phyloP scores from a whole-genome alignment of 2,797 vertebrate genomes.

The Diplodus puntazzo region DNA sequence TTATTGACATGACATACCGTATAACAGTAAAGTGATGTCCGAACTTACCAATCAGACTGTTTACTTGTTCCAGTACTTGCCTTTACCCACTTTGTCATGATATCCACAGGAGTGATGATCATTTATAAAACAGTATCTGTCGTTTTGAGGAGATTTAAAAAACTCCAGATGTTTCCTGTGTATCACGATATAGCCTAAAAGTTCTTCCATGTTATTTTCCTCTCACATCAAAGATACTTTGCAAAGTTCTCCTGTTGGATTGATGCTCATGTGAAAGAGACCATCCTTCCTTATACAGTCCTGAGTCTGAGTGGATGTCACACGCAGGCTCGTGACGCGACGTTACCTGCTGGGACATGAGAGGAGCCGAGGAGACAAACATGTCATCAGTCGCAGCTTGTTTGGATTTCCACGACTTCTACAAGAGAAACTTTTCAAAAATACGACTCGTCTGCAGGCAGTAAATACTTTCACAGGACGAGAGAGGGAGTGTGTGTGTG shows the following conservation, averaged over 20 bases:
- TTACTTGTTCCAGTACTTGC: too few species aligned
- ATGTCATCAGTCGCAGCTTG: constrained; percentile 31
- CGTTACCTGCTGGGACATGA: constrained; percentile 31
- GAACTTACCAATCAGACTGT: too few species aligned
- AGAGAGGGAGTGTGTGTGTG: not conserved
- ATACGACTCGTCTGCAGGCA: not conserved
- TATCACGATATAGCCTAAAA: too few species aligned
- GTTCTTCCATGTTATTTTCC: too few species aligned
- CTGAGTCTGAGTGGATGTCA: not conserved
- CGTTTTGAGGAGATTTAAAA: too few species aligned
- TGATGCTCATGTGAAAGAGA: constrained; percentile 1
- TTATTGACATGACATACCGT: too few species aligned
- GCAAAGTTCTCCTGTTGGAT: not conserved
- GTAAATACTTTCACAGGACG: constrained; percentile 4
- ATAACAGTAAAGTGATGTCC: too few species aligned
- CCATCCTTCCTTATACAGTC: constrained; percentile 21
- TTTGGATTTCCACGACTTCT: constrained; percentile 43
- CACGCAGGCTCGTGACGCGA: constrained; percentile 13
- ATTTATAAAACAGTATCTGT: too few species aligned
- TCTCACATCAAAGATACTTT: not conserved
- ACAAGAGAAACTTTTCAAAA: constrained; percentile 15
- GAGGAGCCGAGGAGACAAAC: constrained; percentile 29
- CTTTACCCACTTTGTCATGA: too few species aligned
- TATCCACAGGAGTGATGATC: too few species aligned
- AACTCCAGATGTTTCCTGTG: too few species aligned